Percentiles rank a stretch among this genome's conserved stretches.
phyloP scores from a whole-genome alignment of 1,140 invertebrate genomes.

The Drosophila ananassae region DNA sequence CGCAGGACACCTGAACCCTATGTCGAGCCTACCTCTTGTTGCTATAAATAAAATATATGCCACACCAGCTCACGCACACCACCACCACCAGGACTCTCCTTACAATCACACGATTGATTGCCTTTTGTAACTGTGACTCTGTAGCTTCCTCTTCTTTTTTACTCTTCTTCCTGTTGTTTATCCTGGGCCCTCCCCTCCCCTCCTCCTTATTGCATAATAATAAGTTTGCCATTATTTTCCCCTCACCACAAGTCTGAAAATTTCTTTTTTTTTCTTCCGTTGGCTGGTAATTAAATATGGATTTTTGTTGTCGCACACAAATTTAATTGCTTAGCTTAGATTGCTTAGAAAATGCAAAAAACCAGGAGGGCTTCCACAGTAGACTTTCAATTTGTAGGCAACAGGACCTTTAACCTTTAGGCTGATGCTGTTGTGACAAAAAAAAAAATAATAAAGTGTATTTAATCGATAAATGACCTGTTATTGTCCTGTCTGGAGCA shows the following conservation, averaged over 20 bases:
- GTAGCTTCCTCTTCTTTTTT: background rate
- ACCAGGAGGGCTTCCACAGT: background rate
- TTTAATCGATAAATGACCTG: slow-evolving; percentile 1
- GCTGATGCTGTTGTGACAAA: background rate
- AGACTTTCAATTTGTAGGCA: too few relatives aligned
- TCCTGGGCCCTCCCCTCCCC: background rate
- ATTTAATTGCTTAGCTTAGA: slow-evolving; percentile 43
- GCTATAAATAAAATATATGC: slow-evolving; percentile 77
- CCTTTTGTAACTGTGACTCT: slow-evolving; percentile 38
- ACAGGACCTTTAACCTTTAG: slow-evolving; percentile 2
- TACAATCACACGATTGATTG: slow-evolving; percentile 72
- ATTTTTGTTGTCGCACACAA: slow-evolving; percentile 48
- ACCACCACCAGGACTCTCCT: slow-evolving; percentile 5
- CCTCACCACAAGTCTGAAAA: slow-evolving; percentile 5
- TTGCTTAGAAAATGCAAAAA: slow-evolving; percentile 28
- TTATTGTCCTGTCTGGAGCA: background rate
- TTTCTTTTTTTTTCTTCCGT: slow-evolving; percentile 11
- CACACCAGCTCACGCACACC: slow-evolving; percentile 15
- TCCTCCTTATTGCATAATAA: slow-evolving; percentile 68
- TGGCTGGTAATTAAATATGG: slow-evolving; percentile 61
- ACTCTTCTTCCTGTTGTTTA: slow-evolving; percentile 1
- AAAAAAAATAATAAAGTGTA: background rate
- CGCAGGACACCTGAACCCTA: slow-evolving; percentile 33
- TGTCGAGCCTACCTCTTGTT: slow-evolving; percentile 59
- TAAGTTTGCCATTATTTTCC: slow-evolving; percentile 63